These are phyloP conservation scores for Tonatia bakeri DNA, from an alignment of 2,113 vertebrate genomes.

Conservation along the genomic window DNA sequence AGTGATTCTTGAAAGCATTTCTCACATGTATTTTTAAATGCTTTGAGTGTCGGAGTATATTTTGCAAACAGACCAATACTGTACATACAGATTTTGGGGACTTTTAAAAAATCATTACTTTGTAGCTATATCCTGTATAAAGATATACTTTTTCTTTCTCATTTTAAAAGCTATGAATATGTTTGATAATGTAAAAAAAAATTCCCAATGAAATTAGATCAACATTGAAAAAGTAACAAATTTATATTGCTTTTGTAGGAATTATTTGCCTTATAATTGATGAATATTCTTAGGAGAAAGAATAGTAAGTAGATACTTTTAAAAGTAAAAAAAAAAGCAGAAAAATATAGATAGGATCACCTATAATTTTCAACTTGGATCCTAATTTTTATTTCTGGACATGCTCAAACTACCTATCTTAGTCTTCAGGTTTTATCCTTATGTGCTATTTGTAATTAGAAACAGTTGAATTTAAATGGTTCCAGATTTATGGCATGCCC, in stretches of 20 bases:
- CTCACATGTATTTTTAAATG: not conserved
- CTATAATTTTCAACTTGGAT: not conserved
- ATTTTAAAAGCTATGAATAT: not conserved
- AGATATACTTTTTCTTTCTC: not conserved
- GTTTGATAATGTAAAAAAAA: not conserved
- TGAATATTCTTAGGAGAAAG: not conserved
- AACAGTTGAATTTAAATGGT: not conserved
- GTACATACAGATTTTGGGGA: not conserved
- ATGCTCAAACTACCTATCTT: not conserved
- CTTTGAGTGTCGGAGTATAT: not conserved
- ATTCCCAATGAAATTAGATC: not conserved
- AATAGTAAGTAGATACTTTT: not conserved
- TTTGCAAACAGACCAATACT: not conserved
- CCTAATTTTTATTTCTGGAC: conserved; percentile 15
- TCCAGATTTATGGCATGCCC: not conserved
- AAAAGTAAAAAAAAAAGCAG: not conserved
- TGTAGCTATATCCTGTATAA: not conserved
- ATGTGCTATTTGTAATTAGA: conserved; percentile 4
- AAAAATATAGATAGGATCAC: not conserved
- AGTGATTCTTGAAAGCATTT: not conserved
- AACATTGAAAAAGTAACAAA: not conserved
- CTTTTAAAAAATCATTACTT: not conserved
- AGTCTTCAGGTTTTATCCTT: not conserved
- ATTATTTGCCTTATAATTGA: not conserved
- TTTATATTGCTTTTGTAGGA: not conserved